Evolutionary conservation across 2,888 invertebrate species (phyloP).

Genomic region (Aethes cnicana): DNA sequence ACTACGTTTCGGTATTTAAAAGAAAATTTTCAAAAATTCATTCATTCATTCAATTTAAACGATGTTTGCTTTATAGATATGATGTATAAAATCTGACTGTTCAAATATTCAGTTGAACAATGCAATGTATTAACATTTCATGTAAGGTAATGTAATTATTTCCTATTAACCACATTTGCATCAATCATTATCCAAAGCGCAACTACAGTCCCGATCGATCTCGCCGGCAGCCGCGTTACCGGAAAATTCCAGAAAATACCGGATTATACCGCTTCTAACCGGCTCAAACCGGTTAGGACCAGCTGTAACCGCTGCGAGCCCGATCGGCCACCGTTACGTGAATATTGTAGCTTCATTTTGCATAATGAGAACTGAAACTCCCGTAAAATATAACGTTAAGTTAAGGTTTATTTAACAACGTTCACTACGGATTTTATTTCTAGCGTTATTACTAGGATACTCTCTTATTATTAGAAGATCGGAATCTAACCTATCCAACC

Average conservation of each 20-base stretch:
- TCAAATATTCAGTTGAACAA: no score
- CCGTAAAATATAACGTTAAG: conserved; percentile 13
- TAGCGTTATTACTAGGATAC: no score
- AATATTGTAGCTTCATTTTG: conserved; percentile 23
- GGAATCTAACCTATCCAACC: no score
- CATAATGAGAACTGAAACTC: conserved; percentile 22
- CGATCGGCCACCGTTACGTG: conserved; percentile 5
- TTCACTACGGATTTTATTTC: no score
- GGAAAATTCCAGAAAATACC: conserved; percentile 29
- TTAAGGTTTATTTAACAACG: no score
- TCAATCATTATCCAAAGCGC: conserved; percentile 9
- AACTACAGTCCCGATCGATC: conserved; percentile 6
- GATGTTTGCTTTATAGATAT: no score
- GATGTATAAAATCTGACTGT: not conserved
- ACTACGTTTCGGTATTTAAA: no score
- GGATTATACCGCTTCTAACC: conserved; percentile 24
- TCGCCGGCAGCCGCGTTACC: conserved; percentile 22
- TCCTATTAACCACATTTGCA: not conserved
- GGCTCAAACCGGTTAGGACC: conserved; percentile 1
- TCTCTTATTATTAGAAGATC: no score
- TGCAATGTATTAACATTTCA: no score
- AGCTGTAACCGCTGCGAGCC: not conserved
- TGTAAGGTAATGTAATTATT: no score
- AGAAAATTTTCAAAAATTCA: no score
- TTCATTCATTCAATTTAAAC: no score